These are phyloP conservation scores for Phyllotreta cruciferae DNA, from an alignment of 2,888 invertebrate genomes.

Conservation along the genomic window DNA sequence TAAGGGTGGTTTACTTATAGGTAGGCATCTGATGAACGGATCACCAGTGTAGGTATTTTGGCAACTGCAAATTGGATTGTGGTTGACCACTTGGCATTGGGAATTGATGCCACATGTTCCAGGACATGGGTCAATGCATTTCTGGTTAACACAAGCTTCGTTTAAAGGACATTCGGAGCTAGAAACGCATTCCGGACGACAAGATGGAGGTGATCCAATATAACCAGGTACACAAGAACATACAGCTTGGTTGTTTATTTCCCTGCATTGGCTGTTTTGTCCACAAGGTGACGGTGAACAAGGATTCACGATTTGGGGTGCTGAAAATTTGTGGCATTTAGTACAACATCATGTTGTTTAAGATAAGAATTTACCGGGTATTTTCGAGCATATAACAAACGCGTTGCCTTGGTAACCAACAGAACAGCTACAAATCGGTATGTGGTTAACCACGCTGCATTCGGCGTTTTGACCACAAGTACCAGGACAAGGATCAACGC, in stretches of 20 bases:
- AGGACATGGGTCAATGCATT: constrained; percentile 68
- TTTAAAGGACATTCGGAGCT: constrained; percentile 65
- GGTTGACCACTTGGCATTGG: constrained; percentile 66
- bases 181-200: constrained; percentile 67
- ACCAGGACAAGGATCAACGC: constrained; percentile 62
- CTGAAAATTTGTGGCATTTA: constrained; percentile 35
- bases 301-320: constrained; percentile 49
- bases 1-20: constrained; percentile 56
- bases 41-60: constrained; percentile 65
- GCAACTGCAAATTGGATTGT: constrained; percentile 67
- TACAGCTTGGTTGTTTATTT: constrained; percentile 63
- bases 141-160: constrained; percentile 66
- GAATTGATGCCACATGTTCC: constrained; percentile 66
- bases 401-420: constrained; percentile 72
- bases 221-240: constrained; percentile 67
- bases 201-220: constrained; percentile 66
- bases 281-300: constrained; percentile 66
- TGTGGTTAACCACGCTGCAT: constrained; percentile 61
- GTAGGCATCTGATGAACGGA: constrained; percentile 72
- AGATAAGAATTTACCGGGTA: constrained; percentile 55
- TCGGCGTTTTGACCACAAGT: constrained; percentile 63
- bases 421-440: constrained; percentile 68
- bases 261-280: constrained; percentile 65
- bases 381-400: constrained; percentile 68
- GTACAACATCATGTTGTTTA: neutral